Base-by-base conservation (phyloP, 2,113 vertebrate species). In the Oryzias celebensis region DNA sequence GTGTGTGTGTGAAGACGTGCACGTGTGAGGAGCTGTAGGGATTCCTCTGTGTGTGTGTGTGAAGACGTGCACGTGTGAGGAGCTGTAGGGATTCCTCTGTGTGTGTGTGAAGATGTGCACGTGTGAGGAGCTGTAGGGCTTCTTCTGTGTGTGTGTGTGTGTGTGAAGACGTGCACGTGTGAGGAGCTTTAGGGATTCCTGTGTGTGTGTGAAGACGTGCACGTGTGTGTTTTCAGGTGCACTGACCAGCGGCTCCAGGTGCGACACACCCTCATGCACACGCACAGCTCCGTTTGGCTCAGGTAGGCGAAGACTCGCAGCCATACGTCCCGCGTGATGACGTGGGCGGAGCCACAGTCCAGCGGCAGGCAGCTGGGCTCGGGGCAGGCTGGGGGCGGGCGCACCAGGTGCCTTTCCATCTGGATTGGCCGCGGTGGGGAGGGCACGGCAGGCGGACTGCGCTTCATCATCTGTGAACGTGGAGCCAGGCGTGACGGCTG, bases 201-300 rank as follows among this genome's bases (percentile, higher is more conserved):
- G 6, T 3, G 36, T 36, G 36, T 10, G 8, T 12, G 36, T 36
- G 10, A 10, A 10, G 8, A 8, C 10, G 36, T 36, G 36, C 7
- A 2, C 7, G 7, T 36, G 31, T 36, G 31, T 8, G 31, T 36
- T 5, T 24, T 5, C 6, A 4, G 2, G 14, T 4, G 58, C 1
- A 74, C 93, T 94, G 74, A 96, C 95, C 95, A 96, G 75, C 95
- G 93, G 90, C 94, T 95, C 94, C 94, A 96, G 24, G 95, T 96
- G 77, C 94, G 91, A 78, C 95, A 96, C 60, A 96, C 94, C 45
- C 95, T 89, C 95, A 96, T 96, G 91, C 95, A 96, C 75, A 96
- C 77, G 6, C 94, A 95, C 26, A 96, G 92, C 89, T 96, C 94
- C 4, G 92, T 77, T 45, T 95, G 94, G 77, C 88, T 93, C 10